phyloP scores from a whole-genome alignment of 2,797 vertebrate genomes.

The Parambassis ranga region DNA sequence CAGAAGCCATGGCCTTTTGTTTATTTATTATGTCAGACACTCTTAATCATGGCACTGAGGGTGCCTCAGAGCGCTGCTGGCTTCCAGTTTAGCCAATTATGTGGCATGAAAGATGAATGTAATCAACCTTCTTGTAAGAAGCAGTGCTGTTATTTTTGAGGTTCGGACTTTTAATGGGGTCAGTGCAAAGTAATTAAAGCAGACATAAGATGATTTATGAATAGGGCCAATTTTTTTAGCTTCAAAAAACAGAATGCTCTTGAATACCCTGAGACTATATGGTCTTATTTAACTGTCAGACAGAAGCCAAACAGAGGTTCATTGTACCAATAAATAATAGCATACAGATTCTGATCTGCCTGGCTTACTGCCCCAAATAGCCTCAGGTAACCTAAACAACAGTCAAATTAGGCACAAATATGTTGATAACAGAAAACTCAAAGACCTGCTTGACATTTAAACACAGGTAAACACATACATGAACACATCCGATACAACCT shows the following conservation, averaged over 20 bases:
- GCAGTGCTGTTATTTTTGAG: constrained; percentile 32
- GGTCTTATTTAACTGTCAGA: no score
- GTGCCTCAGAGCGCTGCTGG: constrained; percentile 47
- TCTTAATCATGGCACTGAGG: constrained; percentile 52
- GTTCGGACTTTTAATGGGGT: constrained; percentile 9
- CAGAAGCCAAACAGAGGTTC: no score
- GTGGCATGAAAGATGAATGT: constrained; percentile 44
- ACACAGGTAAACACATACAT: no score
- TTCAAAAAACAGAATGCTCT: no score
- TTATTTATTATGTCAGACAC: constrained; percentile 61
- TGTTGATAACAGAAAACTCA: no score
- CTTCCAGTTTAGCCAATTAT: constrained; percentile 56
- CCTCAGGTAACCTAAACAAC: background rate
- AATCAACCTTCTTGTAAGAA: constrained; percentile 37
- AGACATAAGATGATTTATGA: constrained; percentile 24
- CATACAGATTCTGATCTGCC: no score
- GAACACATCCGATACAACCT: no score
- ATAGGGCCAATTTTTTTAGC: no score
- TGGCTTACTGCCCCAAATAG: background rate
- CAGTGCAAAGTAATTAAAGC: constrained; percentile 13
- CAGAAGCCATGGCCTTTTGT: constrained; percentile 47
- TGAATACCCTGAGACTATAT: no score
- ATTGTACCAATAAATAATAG: no score
- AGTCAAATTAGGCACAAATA: background rate
- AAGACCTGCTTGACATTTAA: no score